phyloP scores from a whole-genome alignment of 1,140 invertebrate species.

The Platorchestia sp. region DNA sequence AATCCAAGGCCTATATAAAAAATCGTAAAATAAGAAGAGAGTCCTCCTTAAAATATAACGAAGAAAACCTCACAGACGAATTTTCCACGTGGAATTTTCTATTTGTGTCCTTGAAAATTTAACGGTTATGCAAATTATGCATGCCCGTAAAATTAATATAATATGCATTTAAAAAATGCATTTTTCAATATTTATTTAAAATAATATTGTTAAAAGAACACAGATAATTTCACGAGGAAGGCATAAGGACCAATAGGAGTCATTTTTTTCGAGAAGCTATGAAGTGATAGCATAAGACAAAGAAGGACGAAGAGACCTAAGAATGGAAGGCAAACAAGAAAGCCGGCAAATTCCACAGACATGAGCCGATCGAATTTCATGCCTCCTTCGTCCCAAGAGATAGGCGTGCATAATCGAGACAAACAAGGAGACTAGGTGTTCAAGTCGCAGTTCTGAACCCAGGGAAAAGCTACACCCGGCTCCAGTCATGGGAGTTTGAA shows the following conservation, averaged over 20 bases:
- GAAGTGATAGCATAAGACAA: background rate
- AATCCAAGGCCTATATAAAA: too few relatives aligned
- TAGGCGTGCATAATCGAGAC: background rate
- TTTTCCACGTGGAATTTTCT: too few relatives aligned
- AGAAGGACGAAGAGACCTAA: background rate
- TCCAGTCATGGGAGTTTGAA: too few relatives aligned
- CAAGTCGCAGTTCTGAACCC: too few relatives aligned
- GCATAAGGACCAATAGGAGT: background rate
- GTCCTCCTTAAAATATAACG: too few relatives aligned
- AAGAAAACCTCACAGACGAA: too few relatives aligned
- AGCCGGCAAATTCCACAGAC: background rate
- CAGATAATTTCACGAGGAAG: background rate
- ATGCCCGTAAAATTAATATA: background rate
- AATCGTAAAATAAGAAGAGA: too few relatives aligned
- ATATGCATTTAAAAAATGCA: background rate
- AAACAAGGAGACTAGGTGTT: background rate
- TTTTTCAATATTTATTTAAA: too few relatives aligned
- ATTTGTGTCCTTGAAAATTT: too few relatives aligned
- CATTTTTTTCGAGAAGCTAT: background rate
- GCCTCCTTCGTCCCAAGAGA: background rate
- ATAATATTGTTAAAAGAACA: too few relatives aligned
- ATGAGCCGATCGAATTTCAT: background rate
- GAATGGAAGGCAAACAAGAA: background rate
- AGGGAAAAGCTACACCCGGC: too few relatives aligned
- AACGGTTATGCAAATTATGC: too few relatives aligned